Base-by-base conservation (phyloP, 2,888 invertebrate genomes). In the Mellilla xanthometata region DNA sequence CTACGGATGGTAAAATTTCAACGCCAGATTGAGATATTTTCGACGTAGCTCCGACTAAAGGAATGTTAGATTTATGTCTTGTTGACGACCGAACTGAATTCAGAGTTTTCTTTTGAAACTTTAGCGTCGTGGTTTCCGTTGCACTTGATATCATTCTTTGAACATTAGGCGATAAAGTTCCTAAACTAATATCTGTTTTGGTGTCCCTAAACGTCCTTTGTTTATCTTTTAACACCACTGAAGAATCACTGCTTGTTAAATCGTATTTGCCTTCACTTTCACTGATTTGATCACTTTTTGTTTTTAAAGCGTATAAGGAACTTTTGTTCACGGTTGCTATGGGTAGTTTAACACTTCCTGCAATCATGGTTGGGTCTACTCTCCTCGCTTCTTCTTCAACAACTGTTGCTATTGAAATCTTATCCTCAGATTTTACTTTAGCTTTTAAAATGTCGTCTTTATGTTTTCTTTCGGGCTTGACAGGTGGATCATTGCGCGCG, bases 91-190 rank as follows among this genome's bases (percentile, higher is more conserved):
- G 75, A 2, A 72, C 78, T 8, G 69, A 58, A 35, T 70, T 77
- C 0, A 65, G 30, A 1, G 74, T 68, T 75, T 81, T 88, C 74
- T 84, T 87, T 60, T 86, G 89, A 48, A 82, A 75, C 57, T 86
- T 88, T 52, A 80, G 72, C 49, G 80, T 78, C 28, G 81, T 84
- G 0, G 81, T 76, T 52, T 85, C 85, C 1, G 79, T 69, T 6
- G 92, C 91, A 70, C 92, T 86, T 2, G 92, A 91, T 51, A 93
- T 83, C 80, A 93, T 91, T 53, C 92, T 81, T 68, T 92, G 92
- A 2, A 93, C 92, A 62, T 91, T 91, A 2, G 92, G 91, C 10
- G 92, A 92, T 8, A 92, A 78, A 63, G 91, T 90, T 41, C 90
- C 90, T 64, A 92, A 91, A 31, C 86, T 68, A 41, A 72, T 60